A percentile compares a stretch with the other conserved stretches of the same genome.
Evolutionary conservation across 2,113 vertebrate species (phyloP).

Genomic region (Trematocara macrostoma): DNA sequence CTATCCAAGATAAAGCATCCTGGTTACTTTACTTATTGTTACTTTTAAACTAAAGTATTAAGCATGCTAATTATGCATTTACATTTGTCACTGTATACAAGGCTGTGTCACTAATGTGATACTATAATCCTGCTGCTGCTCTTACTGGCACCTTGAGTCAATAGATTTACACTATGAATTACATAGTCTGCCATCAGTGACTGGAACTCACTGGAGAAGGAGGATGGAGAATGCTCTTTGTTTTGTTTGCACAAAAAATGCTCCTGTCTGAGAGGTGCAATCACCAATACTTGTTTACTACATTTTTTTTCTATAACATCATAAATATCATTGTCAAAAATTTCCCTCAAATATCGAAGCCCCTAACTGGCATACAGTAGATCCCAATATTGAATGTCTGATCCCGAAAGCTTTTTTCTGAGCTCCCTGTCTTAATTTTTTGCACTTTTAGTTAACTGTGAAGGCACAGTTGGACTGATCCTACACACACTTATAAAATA

Average conservation of each 20-base stretch:
- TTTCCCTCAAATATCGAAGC: neutral
- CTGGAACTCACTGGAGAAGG: neutral
- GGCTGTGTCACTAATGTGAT: neutral
- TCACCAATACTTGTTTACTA: neutral
- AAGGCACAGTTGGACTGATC: neutral
- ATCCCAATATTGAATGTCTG: neutral
- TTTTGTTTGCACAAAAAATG: neutral
- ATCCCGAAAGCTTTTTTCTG: neutral
- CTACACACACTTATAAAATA: neutral
- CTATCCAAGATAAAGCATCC: neutral
- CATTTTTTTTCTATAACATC: neutral
- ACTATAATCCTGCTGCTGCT: neutral
- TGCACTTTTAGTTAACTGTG: neutral
- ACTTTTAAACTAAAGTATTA: neutral
- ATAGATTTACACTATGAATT: neutral
- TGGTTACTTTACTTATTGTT: neutral
- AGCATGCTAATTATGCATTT: neutral
- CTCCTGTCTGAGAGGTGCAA: neutral
- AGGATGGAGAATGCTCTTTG: neutral
- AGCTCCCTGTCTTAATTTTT: neutral
- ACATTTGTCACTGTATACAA: neutral
- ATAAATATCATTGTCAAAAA: neutral
- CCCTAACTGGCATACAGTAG: neutral
- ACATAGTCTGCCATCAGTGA: neutral
- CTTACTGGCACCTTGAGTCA: neutral